These are phyloP conservation scores for Ennomos fuscantarius DNA, from an alignment of 2,888 invertebrate genomes.

Conservation along the genomic window DNA sequence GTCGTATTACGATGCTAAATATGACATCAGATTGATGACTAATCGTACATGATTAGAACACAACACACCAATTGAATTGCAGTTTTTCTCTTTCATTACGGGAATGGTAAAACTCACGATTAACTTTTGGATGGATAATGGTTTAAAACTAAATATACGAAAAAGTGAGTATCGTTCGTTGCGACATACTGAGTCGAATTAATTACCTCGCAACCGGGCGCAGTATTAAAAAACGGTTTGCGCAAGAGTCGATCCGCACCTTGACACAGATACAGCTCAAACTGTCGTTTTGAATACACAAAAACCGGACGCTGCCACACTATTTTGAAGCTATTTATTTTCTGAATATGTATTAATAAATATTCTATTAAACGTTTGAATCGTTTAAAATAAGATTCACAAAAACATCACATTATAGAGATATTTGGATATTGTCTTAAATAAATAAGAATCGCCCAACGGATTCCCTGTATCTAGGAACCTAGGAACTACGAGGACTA, in stretches of 20 bases:
- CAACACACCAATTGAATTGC: not conserved
- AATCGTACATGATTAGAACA: constrained; percentile 16
- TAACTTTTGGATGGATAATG: too few relatives aligned
- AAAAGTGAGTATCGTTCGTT: constrained; percentile 76
- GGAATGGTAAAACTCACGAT: constrained; percentile 12
- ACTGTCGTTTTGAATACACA: constrained; percentile 85
- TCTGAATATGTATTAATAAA: constrained; percentile 18
- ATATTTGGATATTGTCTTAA: too few relatives aligned
- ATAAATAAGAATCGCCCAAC: too few relatives aligned
- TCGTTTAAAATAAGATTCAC: constrained; percentile 1
- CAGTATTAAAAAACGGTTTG: constrained; percentile 82
- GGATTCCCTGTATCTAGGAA: too few relatives aligned
- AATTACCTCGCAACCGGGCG: constrained; percentile 83
- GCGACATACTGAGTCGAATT: constrained; percentile 83
- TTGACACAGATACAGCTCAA: constrained; percentile 81
- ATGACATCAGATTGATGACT: constrained; percentile 41
- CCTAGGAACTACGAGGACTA: too few relatives aligned
- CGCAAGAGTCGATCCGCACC: constrained; percentile 83
- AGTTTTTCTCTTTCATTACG: not conserved
- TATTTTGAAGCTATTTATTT: constrained; percentile 57
- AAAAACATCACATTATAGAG: too few relatives aligned
- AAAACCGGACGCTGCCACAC: constrained; percentile 82
- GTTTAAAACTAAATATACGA: constrained; percentile 54
- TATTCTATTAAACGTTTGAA: constrained; percentile 5
- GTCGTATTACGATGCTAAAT: constrained; percentile 23